Evolutionary conservation across 2,797 vertebrate genomes (phyloP).

Genomic region (Gallinago solitaria): DNA sequence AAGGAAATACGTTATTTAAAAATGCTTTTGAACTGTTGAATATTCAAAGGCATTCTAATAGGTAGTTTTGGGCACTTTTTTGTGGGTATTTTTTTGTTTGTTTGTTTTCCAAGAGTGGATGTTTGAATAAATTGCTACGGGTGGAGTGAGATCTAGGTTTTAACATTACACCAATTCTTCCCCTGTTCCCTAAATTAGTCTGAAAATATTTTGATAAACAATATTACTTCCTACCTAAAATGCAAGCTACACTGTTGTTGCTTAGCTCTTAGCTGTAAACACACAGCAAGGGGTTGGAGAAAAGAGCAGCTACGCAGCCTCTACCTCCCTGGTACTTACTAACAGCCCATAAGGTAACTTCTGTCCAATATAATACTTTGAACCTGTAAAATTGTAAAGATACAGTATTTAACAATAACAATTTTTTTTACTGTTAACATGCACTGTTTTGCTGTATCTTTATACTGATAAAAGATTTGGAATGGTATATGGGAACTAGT

Average conservation of each 20-base stretch:
- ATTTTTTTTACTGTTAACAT: neutral
- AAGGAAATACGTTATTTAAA: conserved; percentile 5
- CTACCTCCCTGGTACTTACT: neutral
- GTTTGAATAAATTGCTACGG: neutral
- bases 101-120: neutral
- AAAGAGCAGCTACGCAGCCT: neutral
- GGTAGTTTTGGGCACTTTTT: neutral
- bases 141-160: neutral
- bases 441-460: neutral
- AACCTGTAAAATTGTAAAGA: neutral
- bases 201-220: neutral
- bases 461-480: neutral
- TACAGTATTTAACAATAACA: neutral
- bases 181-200: neutral
- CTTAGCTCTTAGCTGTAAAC: neutral
- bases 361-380: neutral
- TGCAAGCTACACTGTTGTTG: neutral
- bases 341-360: neutral
- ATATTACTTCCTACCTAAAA: neutral
- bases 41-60: conserved; percentile 10
- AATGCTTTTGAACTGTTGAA: conserved; percentile 5
- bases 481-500: neutral
- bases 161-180: neutral
- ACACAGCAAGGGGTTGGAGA: neutral
- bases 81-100: neutral